These are phyloP conservation scores for Zoanthus sociatus DNA, from an alignment of 92 coral and sea anemone genomes.

Conservation along the genomic window DNA sequence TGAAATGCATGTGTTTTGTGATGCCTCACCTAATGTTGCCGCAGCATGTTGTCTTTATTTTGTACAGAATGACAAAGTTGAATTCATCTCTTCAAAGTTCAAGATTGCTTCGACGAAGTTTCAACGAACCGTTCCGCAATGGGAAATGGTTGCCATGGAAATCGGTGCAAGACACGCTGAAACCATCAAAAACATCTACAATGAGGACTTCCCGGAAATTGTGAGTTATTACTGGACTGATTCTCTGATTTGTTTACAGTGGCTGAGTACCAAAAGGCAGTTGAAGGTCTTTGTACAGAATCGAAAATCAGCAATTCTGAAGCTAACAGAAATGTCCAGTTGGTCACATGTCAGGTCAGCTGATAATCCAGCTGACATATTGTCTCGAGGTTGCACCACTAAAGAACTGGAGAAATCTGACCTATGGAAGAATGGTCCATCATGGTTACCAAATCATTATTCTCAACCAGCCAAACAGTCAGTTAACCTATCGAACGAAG, in stretches of 20 bases:
- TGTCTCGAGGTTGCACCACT: slow-evolving; percentile 52
- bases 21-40: slow-evolving; percentile 58
- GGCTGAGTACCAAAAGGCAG: slow-evolving; percentile 45
- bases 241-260: slow-evolving; percentile 55
- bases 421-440: slow-evolving; percentile 21
- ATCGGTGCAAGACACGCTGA: slow-evolving; percentile 50
- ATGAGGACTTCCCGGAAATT: slow-evolving; percentile 29
- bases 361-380: slow-evolving; percentile 56
- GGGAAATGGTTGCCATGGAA: slow-evolving; percentile 66
- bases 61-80: slow-evolving; percentile 56
- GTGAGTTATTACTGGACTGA: slow-evolving; percentile 56
- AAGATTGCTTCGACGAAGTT: slow-evolving; percentile 56
- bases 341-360: slow-evolving; percentile 61
- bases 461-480: slow-evolving; percentile 2
- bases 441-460: slow-evolving; percentile 3
- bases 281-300: slow-evolving; percentile 55
- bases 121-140: slow-evolving; percentile 62
- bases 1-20: slow-evolving; percentile 70
- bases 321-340: slow-evolving; percentile 55
- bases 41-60: slow-evolving; percentile 62
- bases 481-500: slow-evolving; percentile 3
- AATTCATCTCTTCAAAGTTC: slow-evolving; percentile 58
- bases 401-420: slow-evolving; percentile 40
- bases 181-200: slow-evolving; percentile 47
- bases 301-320: slow-evolving; percentile 49